These are phyloP conservation scores for Leptopilina boulardi DNA, from an alignment of 1,140 invertebrate species.

Conservation along the genomic window DNA sequence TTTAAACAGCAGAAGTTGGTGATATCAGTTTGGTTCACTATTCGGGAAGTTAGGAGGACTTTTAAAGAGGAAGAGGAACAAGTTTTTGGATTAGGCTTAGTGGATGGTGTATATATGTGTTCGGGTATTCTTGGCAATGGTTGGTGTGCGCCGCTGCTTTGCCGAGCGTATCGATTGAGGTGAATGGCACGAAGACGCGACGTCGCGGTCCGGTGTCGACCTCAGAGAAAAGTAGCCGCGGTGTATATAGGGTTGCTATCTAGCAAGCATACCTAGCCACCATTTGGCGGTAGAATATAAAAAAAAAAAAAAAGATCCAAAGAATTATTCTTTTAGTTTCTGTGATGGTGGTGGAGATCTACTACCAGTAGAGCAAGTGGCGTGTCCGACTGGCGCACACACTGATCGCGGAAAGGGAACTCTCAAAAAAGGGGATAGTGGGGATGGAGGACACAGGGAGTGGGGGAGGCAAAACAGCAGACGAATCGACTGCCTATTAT, in stretches of 20 bases:
- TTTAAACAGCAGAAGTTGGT: not conserved
- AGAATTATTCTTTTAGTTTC: too few relatives aligned
- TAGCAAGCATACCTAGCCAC: too few relatives aligned
- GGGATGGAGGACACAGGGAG: constrained; percentile 31
- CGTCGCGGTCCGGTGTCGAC: constrained; percentile 54
- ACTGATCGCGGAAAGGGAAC: constrained; percentile 16
- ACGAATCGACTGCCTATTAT: constrained; percentile 58
- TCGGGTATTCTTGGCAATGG: not conserved
- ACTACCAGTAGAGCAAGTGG: constrained; percentile 37
- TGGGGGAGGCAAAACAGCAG: constrained; percentile 46
- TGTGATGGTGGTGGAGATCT: constrained; percentile 33
- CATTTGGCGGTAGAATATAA: too few relatives aligned
- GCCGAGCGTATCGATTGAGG: constrained; percentile 71
- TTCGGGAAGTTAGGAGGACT: not conserved
- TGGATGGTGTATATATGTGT: constrained; percentile 43
- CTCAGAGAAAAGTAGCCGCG: constrained; percentile 24
- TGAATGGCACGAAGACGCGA: constrained; percentile 70
- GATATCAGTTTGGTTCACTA: constrained; percentile 1
- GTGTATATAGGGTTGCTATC: not conserved
- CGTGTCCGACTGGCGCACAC: constrained; percentile 3
- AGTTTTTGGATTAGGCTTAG: constrained; percentile 24
- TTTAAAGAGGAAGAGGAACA: constrained; percentile 42
- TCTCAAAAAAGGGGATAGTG: constrained; percentile 44
- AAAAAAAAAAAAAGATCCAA: too few relatives aligned
- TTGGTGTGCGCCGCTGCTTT: constrained; percentile 45